These are phyloP conservation scores for Drosophila limbata DNA, from an alignment of 2,888 invertebrate genomes.

Conservation along the genomic window DNA sequence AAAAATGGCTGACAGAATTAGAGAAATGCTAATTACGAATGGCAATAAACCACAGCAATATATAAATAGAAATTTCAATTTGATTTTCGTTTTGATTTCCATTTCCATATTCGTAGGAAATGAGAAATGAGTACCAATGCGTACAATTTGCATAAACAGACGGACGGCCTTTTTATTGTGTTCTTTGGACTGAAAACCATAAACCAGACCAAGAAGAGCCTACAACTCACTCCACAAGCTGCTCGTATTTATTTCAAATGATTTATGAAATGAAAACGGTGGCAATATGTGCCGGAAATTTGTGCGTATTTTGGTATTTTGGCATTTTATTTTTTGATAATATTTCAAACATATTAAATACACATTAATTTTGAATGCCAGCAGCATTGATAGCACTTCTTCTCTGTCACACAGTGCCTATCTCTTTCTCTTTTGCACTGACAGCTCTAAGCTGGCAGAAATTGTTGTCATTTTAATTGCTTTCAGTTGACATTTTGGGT, in stretches of 20 bases:
- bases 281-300: constrained; percentile 71
- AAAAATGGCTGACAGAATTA: constrained; percentile 37
- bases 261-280: constrained; percentile 63
- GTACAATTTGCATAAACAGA: constrained; percentile 60
- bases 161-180: constrained; percentile 17
- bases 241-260: constrained; percentile 34
- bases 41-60: constrained; percentile 45
- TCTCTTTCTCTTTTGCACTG: background rate
- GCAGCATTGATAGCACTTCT: constrained; percentile 16
- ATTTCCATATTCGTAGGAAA: constrained; percentile 30
- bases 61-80: constrained; percentile 52
- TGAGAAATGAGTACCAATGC: constrained; percentile 40
- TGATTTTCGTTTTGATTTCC: constrained; percentile 27
- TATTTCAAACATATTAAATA: constrained; percentile 73
- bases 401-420: background rate
- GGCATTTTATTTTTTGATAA: constrained; percentile 42
- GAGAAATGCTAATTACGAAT: constrained; percentile 59
- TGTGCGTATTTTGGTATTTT: constrained; percentile 55
- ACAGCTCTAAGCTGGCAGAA: constrained; percentile 35
- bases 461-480: constrained; percentile 45
- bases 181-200: constrained; percentile 14
- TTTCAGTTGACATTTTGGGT: constrained; percentile 28
- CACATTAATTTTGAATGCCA: constrained; percentile 66
- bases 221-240: constrained; percentile 23
- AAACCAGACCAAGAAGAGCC: constrained; percentile 20